phyloP scores from a whole-genome alignment of 2,888 invertebrate species.

The Aphidoletes aphidimyza region DNA sequence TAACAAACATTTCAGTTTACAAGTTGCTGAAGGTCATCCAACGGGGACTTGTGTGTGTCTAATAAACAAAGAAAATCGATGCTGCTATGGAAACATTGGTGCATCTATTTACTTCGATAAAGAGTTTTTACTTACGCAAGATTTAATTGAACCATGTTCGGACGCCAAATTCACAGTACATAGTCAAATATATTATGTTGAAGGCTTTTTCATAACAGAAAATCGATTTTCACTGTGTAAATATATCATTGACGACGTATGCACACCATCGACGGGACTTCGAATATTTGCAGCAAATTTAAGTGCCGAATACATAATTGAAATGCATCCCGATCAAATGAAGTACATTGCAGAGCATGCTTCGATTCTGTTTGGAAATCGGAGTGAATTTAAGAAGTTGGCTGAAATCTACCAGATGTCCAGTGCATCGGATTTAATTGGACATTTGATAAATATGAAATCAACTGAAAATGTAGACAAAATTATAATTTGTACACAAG shows the following conservation, averaged over 20 bases:
- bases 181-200: constrained; percentile 67
- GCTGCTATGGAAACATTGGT: constrained; percentile 69
- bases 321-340: constrained; percentile 65
- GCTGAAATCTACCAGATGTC: constrained; percentile 61
- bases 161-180: background rate
- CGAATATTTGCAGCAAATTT: constrained; percentile 69
- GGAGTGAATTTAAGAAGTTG: constrained; percentile 68
- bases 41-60: constrained; percentile 70
- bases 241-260: constrained; percentile 66
- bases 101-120: constrained; percentile 67
- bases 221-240: constrained; percentile 67
- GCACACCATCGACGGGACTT: constrained; percentile 61
- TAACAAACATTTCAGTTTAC: constrained; percentile 60
- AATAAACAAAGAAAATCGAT: constrained; percentile 66
- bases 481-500: constrained; percentile 6
- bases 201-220: constrained; percentile 70
- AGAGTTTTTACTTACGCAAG: constrained; percentile 58
- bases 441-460: background rate
- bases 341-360: constrained; percentile 66
- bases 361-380: constrained; percentile 71
- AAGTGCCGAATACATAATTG: constrained; percentile 69
- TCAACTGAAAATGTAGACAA: background rate
- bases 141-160: constrained; percentile 61
- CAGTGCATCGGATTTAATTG: constrained; percentile 58
- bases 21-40: constrained; percentile 62